Percentiles rank a stretch among this genome's conserved stretches.
These are phyloP conservation scores for Oreotrochilus melanogaster DNA, from an alignment of 2,113 vertebrate species.

Conservation along the genomic window DNA sequence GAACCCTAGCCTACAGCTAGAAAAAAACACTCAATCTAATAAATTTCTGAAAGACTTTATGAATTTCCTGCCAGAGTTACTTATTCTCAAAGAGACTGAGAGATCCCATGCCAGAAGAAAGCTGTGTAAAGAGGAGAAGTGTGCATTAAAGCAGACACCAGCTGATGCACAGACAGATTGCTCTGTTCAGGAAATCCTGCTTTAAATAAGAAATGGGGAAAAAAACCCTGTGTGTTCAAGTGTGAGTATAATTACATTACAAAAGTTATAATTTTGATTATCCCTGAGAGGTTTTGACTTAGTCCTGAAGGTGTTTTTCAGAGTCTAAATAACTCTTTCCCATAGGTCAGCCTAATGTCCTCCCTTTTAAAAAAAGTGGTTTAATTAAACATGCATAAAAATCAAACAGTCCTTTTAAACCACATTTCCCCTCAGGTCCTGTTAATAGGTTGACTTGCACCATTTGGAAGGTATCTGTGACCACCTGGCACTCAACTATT, in stretches of 20 bases:
- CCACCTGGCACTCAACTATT: not conserved
- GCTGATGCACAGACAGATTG: not conserved
- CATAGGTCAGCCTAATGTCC: not conserved
- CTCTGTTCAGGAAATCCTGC: not conserved
- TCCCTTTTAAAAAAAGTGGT: not conserved
- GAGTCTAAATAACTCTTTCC: conserved; percentile 40
- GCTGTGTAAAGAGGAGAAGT: not conserved
- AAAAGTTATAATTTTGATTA: conserved; percentile 49
- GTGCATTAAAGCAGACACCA: not conserved
- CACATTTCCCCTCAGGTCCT: conserved; percentile 2
- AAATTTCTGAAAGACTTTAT: not conserved
- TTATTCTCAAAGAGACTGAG: not conserved
- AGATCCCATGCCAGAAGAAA: not conserved
- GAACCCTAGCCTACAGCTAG: not conserved
- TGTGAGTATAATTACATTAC: conserved; percentile 10
- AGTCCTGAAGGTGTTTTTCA: conserved; percentile 5
- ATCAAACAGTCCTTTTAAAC: conserved; percentile 47
- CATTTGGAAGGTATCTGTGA: not conserved
- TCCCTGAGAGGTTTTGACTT: not conserved
- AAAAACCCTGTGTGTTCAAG: not conserved
- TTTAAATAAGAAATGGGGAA: conserved; percentile 29
- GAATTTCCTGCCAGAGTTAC: not conserved
- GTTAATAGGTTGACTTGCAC: conserved; percentile 25
- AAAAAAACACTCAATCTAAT: not conserved
- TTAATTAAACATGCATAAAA: conserved; percentile 55